Evolutionary conservation across 2,888 invertebrate genomes (phyloP), one percentile per base, ranked within the genome.

Genomic region (Cacoxenus indagator): DNA sequence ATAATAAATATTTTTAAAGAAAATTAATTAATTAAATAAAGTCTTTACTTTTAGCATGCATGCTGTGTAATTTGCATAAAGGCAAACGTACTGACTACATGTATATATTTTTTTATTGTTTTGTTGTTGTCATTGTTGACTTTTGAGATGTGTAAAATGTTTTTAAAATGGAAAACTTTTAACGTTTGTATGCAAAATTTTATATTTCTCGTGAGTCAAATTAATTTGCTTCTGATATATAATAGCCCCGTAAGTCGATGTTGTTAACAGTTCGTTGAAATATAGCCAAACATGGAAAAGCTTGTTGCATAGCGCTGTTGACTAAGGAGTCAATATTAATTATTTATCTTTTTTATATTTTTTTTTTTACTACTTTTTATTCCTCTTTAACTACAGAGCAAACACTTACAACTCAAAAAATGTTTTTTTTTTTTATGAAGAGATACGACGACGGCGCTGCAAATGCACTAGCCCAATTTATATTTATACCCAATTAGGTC

Each of bases 211-310:
- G n/a, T n/a, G n/a, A 14, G 8, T 37, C 37, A 37, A 37, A 37
- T 37, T 37, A 37, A 37, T 8, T 37, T 37, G 37, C 37, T 37
- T 37, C 37, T 37, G 14, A 5, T 37, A 37, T 11, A 11, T 37
- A 37, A 37, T 37, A 37, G 14, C 14, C 9, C 5, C 6, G 55
- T 55, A 26, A 55, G 26, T 55, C 55, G 22, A 9, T 24, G 22
- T 43, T 62, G 61, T 62, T 62, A 62, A 62, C 61, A 62, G 61
- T 62, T 62, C 24, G 45, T 62, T 43, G 14, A 29, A 31, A 57
- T 57, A 57, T 29, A 57, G 29, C 4, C 17, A n/a, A 4, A 37
- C 43, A 59, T 29, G n/a, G n/a, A 37, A 37, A 59, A 37, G n/a
- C 26, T 62, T n/a, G n/a, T n/a, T n/a, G n/a, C n/a, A n/a, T n/a